Percentiles rank a stretch among this genome's conserved stretches.
phyloP scores from a whole-genome alignment of 2,113 vertebrate genomes.

The Conger conger region DNA sequence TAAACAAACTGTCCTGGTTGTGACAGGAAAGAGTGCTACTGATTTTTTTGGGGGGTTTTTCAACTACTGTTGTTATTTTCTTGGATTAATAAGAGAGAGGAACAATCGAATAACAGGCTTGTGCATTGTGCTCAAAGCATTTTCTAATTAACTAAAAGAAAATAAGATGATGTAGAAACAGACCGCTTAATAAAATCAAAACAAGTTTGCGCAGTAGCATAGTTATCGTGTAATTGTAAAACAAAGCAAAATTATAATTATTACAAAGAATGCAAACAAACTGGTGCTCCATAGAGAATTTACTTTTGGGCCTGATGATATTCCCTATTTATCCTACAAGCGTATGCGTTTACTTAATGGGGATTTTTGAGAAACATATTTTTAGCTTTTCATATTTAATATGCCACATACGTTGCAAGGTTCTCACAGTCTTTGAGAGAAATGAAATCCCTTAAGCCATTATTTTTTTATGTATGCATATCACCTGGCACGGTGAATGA shows the following conservation, averaged over 20 bases:
- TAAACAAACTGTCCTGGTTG: neutral
- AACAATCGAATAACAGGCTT: neutral
- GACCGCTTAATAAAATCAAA: neutral
- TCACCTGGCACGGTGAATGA: slow-evolving; percentile 26
- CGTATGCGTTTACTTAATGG: neutral
- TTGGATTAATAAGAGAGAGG: neutral
- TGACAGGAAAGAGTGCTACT: neutral
- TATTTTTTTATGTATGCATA: slow-evolving; percentile 12
- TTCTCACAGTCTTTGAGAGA: slow-evolving; percentile 3
- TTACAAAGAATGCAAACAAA: neutral
- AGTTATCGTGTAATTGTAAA: neutral
- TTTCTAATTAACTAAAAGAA: neutral
- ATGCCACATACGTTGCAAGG: neutral
- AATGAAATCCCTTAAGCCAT: slow-evolving; percentile 13
- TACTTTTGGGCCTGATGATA: neutral
- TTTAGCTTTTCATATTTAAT: neutral
- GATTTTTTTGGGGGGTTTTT: neutral
- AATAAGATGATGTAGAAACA: neutral
- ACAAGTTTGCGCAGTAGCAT: neutral
- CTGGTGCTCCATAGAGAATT: neutral
- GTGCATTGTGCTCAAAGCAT: neutral
- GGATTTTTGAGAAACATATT: neutral
- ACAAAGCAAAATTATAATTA: neutral
- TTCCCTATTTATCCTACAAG: neutral
- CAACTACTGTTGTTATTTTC: neutral